Evolutionary conservation across 2,113 vertebrate genomes (phyloP), one percentile per base, ranked within the genome.

Genomic region (Morone chrysops): DNA sequence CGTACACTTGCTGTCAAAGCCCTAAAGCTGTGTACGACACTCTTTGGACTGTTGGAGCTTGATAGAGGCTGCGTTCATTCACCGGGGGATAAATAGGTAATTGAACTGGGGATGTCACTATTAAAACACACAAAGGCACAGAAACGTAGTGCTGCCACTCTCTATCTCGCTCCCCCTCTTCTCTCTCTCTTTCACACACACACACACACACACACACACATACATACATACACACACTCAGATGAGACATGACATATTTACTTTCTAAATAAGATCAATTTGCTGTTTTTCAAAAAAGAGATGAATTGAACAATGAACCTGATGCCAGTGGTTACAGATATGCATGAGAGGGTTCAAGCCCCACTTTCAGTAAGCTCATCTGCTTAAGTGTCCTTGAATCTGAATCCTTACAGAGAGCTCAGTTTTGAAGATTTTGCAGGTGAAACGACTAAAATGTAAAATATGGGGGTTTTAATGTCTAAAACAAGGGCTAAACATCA

Each of bases 81-180:
- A 81, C 69, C 47, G 5, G 66, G 80, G 75, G 87, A 92, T 88
- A 89, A 92, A 82, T 45, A 73, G 80, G 82, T 89, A 80, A 92
- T 85, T 92, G 75, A 90, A 86, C 65, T 17, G 53, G 11, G 70
- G 67, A 79, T 85, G 72, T 79, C 56, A 68, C 65, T 57, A 67
- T 84, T 85, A 79, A 87, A 87, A 89, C 70, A 50, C 67, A 88
- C 63, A 84, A 78, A 87, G 71, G n/a, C 12, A 40, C 57, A 59
- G 18, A 69, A 48, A 79, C 48, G 69, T 68, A 45, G 22, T 4
- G 8, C 54, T 74, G 65, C 50, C 77, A 51, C 48, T 83, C 48
- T 66, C 50, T 63, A 36, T 70, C 48, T 47, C 31, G 31, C 31
- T 31, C 31, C 31, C 31, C 31, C 31, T 31, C 31, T 31, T 31